Percentiles rank a stretch among this genome's conserved stretches.
Evolutionary conservation across 2,113 vertebrate genomes (phyloP).

Genomic region (Gobiocypris rarus): DNA sequence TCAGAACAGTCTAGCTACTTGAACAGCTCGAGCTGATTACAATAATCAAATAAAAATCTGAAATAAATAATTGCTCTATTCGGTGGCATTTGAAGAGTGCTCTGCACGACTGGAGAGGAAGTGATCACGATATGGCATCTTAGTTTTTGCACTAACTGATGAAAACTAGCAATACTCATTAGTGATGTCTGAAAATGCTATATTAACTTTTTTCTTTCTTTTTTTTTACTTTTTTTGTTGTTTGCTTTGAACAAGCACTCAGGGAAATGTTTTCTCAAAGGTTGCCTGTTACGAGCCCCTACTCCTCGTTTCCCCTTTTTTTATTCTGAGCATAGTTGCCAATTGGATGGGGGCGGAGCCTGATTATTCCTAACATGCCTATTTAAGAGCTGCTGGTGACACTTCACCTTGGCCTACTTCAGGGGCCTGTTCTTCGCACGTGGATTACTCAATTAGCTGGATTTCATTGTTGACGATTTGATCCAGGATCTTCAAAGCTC

Average conservation of each 20-base stretch:
- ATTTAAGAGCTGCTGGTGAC: no score
- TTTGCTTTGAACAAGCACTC: background rate
- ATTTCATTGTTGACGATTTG: no score
- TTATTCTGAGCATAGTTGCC: no score
- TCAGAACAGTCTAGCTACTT: slow-evolving; percentile 46
- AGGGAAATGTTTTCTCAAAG: background rate
- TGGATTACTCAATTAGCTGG: no score
- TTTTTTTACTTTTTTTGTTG: background rate
- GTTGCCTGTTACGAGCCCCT: no score
- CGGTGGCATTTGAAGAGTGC: slow-evolving; percentile 38
- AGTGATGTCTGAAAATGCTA: background rate
- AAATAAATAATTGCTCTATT: slow-evolving; percentile 43
- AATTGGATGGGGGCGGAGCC: no score
- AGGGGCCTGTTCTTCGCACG: no score
- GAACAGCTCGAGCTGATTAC: slow-evolving; percentile 65
- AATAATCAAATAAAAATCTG: slow-evolving; percentile 55
- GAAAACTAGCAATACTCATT: background rate
- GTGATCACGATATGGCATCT: slow-evolving; percentile 30
- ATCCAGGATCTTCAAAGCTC: no score
- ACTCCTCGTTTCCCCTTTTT: no score
- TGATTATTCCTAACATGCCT: no score
- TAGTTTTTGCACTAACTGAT: background rate
- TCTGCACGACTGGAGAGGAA: slow-evolving; percentile 23
- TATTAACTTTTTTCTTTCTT: background rate
- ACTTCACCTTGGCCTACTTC: no score